Conservation (phyloP, 2,888 invertebrate species). For the Caenorhabditis parvicauda region DNA sequence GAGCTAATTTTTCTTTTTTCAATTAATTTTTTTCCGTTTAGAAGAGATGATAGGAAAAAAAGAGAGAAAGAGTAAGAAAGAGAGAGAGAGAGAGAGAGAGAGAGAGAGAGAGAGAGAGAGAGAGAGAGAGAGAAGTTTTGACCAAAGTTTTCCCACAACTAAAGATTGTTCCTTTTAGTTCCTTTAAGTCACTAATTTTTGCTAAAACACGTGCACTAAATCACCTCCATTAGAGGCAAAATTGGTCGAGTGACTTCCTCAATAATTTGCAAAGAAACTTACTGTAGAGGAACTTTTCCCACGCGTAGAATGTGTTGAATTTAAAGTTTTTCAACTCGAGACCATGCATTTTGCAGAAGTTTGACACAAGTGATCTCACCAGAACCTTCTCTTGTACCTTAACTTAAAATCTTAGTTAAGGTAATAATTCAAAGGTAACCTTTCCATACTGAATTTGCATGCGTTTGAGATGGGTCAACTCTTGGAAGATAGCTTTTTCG, state of each 20-base stretch:
- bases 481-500: slow-evolving; percentile 71
- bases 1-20: neutral
- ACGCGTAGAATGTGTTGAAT: slow-evolving; percentile 55
- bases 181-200: no score
- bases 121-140: no score
- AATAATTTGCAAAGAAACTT: no score
- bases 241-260: no score
- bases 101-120: no score
- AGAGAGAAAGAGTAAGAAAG: no score
- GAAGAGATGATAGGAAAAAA: no score
- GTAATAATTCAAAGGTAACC: slow-evolving; percentile 10
- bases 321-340: slow-evolving; percentile 52
- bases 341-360: slow-evolving; percentile 59
- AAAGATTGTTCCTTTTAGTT: no score
- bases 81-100: no score
- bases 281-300: slow-evolving; percentile 62
- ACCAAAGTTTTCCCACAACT: no score
- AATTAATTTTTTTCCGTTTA: neutral
- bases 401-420: neutral
- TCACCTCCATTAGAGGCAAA: no score
- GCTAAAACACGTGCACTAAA: no score
- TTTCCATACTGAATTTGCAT: slow-evolving; percentile 82
- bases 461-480: slow-evolving; percentile 84
- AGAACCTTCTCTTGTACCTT: slow-evolving; percentile 57
- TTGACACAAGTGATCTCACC: slow-evolving; percentile 56